Conservation (phyloP, 2,797 vertebrate genomes). For the Dallia pectoralis region DNA sequence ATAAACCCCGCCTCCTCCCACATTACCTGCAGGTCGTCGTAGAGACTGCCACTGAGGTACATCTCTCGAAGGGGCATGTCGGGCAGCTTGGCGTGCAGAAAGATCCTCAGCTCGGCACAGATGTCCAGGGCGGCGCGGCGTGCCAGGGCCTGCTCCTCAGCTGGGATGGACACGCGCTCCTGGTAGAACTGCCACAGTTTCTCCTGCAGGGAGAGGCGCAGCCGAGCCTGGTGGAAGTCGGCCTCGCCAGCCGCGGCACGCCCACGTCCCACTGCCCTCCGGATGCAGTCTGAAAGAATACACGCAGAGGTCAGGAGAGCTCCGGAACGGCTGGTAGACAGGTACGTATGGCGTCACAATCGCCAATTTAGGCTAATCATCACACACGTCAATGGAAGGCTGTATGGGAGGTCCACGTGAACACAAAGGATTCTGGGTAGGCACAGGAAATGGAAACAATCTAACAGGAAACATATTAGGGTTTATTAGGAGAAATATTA, state of each 20-base stretch:
- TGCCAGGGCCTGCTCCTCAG: slow-evolving; percentile 86
- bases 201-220: slow-evolving; percentile 92
- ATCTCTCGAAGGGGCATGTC: slow-evolving; percentile 98
- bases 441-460: not conserved
- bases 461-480: not conserved
- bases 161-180: slow-evolving; percentile 83
- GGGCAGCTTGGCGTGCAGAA: slow-evolving; percentile 91
- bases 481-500: not conserved
- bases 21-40: slow-evolving; percentile 80
- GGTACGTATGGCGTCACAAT: not conserved
- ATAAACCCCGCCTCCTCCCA: not conserved
- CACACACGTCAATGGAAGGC: not conserved
- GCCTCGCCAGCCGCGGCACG: slow-evolving; percentile 49
- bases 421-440: not conserved
- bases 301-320: not conserved
- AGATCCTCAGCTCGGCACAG: slow-evolving; percentile 90
- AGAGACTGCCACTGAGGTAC: slow-evolving; percentile 97
- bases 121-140: slow-evolving; percentile 93
- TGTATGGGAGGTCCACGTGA: not conserved
- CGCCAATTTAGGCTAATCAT: not conserved
- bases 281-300: slow-evolving; percentile 61
- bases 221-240: slow-evolving; percentile 73
- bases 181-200: slow-evolving; percentile 88
- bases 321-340: slow-evolving; percentile 22
- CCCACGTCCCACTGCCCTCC: slow-evolving; percentile 60